These are phyloP conservation scores for Pelecanus crispus DNA, from an alignment of 2,113 vertebrate genomes.

Conservation along the genomic window DNA sequence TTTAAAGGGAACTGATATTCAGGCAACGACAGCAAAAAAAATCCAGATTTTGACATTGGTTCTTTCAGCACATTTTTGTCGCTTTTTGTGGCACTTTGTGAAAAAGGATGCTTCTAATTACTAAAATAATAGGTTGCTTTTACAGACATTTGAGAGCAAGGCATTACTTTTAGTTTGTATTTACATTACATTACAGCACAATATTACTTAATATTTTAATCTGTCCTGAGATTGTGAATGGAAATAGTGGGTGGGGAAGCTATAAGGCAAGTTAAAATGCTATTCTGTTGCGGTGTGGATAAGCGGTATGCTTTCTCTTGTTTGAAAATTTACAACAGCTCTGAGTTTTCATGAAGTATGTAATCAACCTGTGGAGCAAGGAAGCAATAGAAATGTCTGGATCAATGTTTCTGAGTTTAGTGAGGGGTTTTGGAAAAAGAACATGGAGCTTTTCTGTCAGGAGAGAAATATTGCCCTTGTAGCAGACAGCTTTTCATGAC, in stretches of 20 bases:
- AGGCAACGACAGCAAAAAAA: background rate
- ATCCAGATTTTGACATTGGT: background rate
- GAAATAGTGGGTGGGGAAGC: background rate
- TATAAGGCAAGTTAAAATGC: background rate
- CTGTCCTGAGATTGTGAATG: background rate
- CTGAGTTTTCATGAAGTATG: slow-evolving; percentile 37
- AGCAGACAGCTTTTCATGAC: slow-evolving; percentile 27
- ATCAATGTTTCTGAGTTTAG: slow-evolving; percentile 60
- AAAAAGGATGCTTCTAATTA: background rate
- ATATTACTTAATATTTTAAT: background rate
- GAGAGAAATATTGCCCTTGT: slow-evolving; percentile 42
- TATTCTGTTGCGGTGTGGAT: background rate
- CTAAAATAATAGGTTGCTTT: background rate
- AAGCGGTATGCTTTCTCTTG: background rate
- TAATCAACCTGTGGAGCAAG: slow-evolving; percentile 49
- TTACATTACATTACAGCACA: background rate
- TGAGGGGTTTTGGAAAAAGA: slow-evolving; percentile 40
- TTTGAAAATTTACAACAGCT: slow-evolving; percentile 35
- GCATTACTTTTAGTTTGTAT: background rate
- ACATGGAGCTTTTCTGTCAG: slow-evolving; percentile 25
- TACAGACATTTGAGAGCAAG: background rate
- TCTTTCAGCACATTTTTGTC: background rate
- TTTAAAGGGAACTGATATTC: background rate
- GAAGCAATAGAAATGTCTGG: slow-evolving; percentile 56
- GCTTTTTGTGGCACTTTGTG: background rate